Evolutionary conservation across 2,113 vertebrate genomes (phyloP).

Genomic region (Boulengeromyrus knoepffleri): DNA sequence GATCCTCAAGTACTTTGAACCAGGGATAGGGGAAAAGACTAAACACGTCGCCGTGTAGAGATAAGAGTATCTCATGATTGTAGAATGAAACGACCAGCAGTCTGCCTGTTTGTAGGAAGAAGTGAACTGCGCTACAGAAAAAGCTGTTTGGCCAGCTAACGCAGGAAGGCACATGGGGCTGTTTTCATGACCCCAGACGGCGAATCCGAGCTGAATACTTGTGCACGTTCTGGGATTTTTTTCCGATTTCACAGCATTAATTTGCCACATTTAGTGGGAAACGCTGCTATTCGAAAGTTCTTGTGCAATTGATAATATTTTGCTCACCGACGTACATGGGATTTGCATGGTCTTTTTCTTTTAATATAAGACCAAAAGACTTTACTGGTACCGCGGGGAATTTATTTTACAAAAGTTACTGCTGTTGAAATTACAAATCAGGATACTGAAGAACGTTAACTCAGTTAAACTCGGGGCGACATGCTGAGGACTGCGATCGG

Average conservation of each 20-base stretch:
- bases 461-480: background rate
- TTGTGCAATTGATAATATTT: background rate
- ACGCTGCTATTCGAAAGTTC: background rate
- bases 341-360: background rate
- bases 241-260: background rate
- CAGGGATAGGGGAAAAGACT: conserved; percentile 20
- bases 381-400: background rate
- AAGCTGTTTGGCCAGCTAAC: background rate
- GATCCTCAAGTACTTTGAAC: conserved; percentile 7
- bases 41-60: background rate
- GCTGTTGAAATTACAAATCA: conserved; percentile 1
- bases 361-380: background rate
- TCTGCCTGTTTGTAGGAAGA: conserved; percentile 14
- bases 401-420: conserved; percentile 17
- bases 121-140: background rate
- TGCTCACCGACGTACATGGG: background rate
- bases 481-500: conserved; percentile 4
- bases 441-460: background rate
- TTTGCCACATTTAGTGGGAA: background rate
- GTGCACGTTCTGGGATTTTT: background rate
- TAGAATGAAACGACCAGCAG: background rate
- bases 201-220: background rate
- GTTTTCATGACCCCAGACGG: background rate
- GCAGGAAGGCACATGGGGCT: background rate
- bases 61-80: background rate